These are phyloP conservation scores for Sciurus niger DNA, from an alignment of 2,113 vertebrate species.

Conservation along the genomic window DNA sequence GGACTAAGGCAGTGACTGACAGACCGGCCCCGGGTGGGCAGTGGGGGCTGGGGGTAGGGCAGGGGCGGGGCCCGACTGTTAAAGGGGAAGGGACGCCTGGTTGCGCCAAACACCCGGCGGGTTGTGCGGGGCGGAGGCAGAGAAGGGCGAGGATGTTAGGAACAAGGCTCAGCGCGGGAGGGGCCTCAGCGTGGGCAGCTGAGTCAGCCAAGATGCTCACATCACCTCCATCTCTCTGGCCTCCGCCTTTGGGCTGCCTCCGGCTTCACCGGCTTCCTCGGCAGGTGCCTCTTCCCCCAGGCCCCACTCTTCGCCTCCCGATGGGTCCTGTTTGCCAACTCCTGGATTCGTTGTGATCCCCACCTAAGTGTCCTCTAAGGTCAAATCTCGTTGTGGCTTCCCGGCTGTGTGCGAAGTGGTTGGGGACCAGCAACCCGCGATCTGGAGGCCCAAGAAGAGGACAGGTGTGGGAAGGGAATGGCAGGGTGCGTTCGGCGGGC, in stretches of 20 bases:
- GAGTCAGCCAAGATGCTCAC: conserved; percentile 71
- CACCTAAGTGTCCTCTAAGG: conserved; percentile 51
- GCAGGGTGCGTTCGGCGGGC: background rate
- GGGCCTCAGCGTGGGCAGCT: background rate
- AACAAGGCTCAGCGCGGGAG: background rate
- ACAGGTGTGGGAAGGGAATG: conserved; percentile 45
- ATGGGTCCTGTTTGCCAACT: conserved; percentile 63
- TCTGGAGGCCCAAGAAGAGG: conserved; percentile 20
- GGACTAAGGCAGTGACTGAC: conserved; percentile 81
- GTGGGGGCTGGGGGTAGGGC: conserved; percentile 75
- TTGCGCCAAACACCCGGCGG: background rate
- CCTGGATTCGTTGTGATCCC: conserved; percentile 80
- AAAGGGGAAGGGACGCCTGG: conserved; percentile 79
- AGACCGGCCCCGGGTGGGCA: conserved; percentile 74
- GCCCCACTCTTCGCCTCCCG: conserved; percentile 64
- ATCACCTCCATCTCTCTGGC: background rate
- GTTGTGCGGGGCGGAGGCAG: background rate
- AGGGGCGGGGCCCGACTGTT: conserved; percentile 82
- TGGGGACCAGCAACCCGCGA: conserved; percentile 6
- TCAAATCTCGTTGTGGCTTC: conserved; percentile 82
- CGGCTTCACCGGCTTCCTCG: conserved; percentile 24
- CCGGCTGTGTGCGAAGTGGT: conserved; percentile 23
- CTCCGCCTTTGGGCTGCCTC: conserved; percentile 43
- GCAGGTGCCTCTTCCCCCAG: conserved; percentile 61
- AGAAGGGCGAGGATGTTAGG: background rate